Evolutionary conservation across 2,888 invertebrate species (phyloP), one percentile per base, ranked within the genome.

Genomic region (Morpho deidamia): DNA sequence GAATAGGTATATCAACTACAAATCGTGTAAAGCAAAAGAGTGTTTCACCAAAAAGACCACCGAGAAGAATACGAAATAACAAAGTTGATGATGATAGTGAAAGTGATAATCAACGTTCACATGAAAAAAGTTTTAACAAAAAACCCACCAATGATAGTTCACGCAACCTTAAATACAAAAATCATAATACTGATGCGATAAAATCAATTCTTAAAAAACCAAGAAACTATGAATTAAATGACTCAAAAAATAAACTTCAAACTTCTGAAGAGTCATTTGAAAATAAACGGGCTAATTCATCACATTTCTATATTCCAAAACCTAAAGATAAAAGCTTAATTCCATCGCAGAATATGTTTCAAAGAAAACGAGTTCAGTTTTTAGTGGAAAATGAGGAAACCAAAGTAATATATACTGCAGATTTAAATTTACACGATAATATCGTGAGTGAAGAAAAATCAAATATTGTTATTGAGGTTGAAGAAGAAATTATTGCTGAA

Each of bases 301-400:
- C 93, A 51, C 91, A 92, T 64, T 93, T 93, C 84, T 93, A 93
- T 80, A 78, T 93, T 61, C 93, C 92, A 35, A 91, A 92, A 67
- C 90, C 84, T 59, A 87, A 78, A 71, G 86, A 83, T 57, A 87
- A 84, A 68, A 69, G 73, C 43, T 53, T 69, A 37, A 61, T 72
- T 47, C 70, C 70, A 45, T 59, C 83, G 9, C 79, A 81, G 61
- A 81, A 77, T 63, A 71, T 81, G 32, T 66, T 81, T 51, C 89
- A 92, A 69, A 91, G 94, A 70, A 94, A 93, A 89, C 92, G 93
- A 70, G 94, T 94, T 58, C 93, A 94, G 75, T 94, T 94, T 84
- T 83, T 93, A 69, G 93, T 94, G 44, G 93, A 93, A 83, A 93
- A 91, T 69, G 92, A 91, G 67, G 88, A 88, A 71, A 87, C 87